Base-by-base conservation (phyloP, 2,888 invertebrate genomes). In the Mechanitis mazaeus region DNA sequence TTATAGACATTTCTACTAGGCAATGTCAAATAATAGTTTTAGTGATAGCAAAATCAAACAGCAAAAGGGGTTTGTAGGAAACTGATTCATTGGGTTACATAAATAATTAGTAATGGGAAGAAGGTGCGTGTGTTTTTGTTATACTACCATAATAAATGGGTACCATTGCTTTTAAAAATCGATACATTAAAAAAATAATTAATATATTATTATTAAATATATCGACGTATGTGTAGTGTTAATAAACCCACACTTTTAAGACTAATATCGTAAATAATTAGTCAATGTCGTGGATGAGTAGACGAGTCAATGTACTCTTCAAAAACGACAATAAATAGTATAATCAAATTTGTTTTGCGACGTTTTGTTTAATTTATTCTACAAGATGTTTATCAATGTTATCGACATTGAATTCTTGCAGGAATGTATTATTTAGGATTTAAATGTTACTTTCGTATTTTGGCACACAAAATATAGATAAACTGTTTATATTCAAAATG, bases 291-390 rank as follows among this genome's bases (percentile, higher is more conserved):
- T 7, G 60, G 63, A 61, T 63, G 61, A 59, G 61, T 63, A 47
- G 38, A 54, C 58, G 59, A 61, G 67, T 63, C 65, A 63, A 65
- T 42, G 67, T 65, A 65, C 67, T 59, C 59, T 55, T 63, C 54
- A 57, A 63, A 55, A 60, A 60, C 62, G 56, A 45, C 62, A 55
- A 42, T 57, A 42, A 42, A 42, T 11, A 38, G 42, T 55, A 55
- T 28, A 58, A 33, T 62, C 64, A 2, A 61, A 61, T 54, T 47
- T 58, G 33, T 58, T 55, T 45, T 60, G 31, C 50, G 61, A 55
- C 54, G 35, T 20, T 35, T 45, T 56, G 33, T 54, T 63, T 60
- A 54, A 58, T 63, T 59, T 63, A 53, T 61, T 50, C 60, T 38
- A 33, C 12, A 42, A 47, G 12, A 54, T 56, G 55, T 60, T 56